phyloP scores from a whole-genome alignment of 2,797 vertebrate species.

The Amazonetta brasiliensis region DNA sequence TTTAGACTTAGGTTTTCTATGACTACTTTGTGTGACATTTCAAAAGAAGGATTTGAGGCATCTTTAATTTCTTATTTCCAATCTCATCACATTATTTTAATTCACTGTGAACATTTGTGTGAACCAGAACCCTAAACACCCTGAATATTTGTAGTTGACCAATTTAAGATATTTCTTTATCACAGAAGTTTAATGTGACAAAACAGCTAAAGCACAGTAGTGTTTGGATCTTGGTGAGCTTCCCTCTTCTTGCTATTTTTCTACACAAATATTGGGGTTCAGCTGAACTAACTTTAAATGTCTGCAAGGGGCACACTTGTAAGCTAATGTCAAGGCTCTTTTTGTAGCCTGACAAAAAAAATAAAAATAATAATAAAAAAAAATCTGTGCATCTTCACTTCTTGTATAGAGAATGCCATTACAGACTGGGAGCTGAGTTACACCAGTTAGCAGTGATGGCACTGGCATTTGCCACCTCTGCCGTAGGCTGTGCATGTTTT shows the following conservation, averaged over 20 bases:
- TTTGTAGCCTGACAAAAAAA: not conserved
- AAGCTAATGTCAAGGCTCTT: not conserved
- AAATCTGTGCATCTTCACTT: not conserved
- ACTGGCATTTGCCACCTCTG: not conserved
- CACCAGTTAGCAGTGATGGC: not conserved
- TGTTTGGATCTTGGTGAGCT: not conserved
- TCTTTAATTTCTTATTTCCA: not conserved
- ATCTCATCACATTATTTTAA: not conserved
- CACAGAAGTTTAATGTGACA: not conserved
- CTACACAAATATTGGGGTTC: not conserved
- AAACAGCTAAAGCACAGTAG: not conserved
- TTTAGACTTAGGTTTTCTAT: not conserved
- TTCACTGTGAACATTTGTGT: not conserved
- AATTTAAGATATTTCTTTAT: not conserved
- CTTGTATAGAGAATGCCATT: not conserved
- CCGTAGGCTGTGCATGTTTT: fast-evolving
- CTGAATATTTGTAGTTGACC: not conserved
- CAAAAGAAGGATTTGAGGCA: not conserved
- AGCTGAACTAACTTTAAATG: not conserved
- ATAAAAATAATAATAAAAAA: not conserved
- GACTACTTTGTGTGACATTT: not conserved
- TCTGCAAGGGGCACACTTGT: not conserved
- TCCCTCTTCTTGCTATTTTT: not conserved
- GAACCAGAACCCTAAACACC: not conserved
- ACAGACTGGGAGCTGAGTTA: not conserved